phyloP scores from a whole-genome alignment of 2,888 invertebrate species.

The Idaea biselata region DNA sequence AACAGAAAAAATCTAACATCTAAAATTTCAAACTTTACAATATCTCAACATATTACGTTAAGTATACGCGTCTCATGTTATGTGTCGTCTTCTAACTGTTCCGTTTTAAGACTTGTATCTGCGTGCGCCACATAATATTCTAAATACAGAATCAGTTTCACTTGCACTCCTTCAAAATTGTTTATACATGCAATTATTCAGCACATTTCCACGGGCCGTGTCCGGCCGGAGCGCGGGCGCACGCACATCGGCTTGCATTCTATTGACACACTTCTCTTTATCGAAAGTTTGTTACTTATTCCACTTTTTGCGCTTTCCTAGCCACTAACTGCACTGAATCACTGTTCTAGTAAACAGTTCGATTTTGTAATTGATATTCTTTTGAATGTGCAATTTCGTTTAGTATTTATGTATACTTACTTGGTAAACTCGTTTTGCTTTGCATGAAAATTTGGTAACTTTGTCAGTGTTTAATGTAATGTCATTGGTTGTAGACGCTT shows the following conservation, averaged over 20 bases:
- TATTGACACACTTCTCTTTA: conserved; percentile 66
- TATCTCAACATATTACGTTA: neutral
- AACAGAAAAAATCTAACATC: too few relatives aligned
- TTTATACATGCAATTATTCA: conserved; percentile 59
- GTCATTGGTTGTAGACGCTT: conserved; percentile 6
- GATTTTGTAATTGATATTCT: conserved; percentile 44
- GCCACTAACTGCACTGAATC: conserved; percentile 45
- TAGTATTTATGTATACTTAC: conserved; percentile 1
- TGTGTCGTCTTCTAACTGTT: neutral
- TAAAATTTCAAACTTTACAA: too few relatives aligned
- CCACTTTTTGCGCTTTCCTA: conserved; percentile 62
- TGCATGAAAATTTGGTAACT: conserved; percentile 11
- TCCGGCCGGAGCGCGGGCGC: conserved; percentile 31
- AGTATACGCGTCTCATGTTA: neutral
- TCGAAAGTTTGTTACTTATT: conserved; percentile 71
- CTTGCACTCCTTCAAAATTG: conserved; percentile 45
- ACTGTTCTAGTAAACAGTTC: conserved; percentile 46
- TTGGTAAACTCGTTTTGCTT: neutral
- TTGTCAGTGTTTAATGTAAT: conserved; percentile 6
- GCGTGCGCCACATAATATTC: conserved; percentile 13
- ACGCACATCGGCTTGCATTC: conserved; percentile 55
- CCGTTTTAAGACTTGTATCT: neutral
- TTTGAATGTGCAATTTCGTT: conserved; percentile 17
- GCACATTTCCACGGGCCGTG: conserved; percentile 36
- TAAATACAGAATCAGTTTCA: conserved; percentile 52